These are phyloP conservation scores for Amyelois transitella DNA, from an alignment of 1,140 invertebrate species.

Conservation along the genomic window DNA sequence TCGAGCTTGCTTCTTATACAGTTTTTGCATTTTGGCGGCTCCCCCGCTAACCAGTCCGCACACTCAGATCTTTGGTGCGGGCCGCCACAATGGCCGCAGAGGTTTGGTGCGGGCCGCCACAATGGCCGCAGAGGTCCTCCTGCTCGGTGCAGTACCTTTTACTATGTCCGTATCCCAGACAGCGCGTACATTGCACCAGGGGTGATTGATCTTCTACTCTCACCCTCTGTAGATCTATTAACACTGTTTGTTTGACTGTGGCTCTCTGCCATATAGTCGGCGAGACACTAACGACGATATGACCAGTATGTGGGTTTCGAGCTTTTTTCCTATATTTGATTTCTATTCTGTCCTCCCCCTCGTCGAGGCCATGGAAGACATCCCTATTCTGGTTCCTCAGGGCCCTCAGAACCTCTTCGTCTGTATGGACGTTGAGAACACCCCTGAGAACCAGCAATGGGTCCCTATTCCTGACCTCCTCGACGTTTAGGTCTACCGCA, in stretches of 20 bases:
- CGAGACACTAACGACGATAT: constrained; percentile 7
- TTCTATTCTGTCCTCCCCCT: constrained; percentile 4
- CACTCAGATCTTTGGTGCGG: constrained; percentile 8
- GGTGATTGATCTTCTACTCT: constrained; percentile 15
- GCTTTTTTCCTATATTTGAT: constrained; percentile 11
- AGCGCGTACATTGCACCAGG: constrained; percentile 15
- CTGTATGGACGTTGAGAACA: no score
- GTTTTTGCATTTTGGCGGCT: background rate
- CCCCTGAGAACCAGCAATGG: constrained; percentile 10
- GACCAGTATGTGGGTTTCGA: constrained; percentile 12
- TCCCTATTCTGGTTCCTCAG: constrained; percentile 12
- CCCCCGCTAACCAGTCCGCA: background rate
- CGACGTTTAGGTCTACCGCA: no score
- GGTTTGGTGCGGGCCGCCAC: no score
- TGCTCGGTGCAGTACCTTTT: constrained; percentile 5
- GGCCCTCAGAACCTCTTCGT: constrained; percentile 15
- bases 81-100: constrained; percentile 14
- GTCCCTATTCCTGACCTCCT: no score
- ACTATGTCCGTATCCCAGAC: constrained; percentile 18
- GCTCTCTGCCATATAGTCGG: constrained; percentile 12
- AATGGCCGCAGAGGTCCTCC: background rate
- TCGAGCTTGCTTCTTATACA: background rate
- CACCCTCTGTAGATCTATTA: constrained; percentile 14
- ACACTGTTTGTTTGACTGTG: background rate
- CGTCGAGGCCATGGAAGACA: constrained; percentile 1